Conservation (phyloP, 2,888 invertebrate species). For the Eupithecia abbreviata region DNA sequence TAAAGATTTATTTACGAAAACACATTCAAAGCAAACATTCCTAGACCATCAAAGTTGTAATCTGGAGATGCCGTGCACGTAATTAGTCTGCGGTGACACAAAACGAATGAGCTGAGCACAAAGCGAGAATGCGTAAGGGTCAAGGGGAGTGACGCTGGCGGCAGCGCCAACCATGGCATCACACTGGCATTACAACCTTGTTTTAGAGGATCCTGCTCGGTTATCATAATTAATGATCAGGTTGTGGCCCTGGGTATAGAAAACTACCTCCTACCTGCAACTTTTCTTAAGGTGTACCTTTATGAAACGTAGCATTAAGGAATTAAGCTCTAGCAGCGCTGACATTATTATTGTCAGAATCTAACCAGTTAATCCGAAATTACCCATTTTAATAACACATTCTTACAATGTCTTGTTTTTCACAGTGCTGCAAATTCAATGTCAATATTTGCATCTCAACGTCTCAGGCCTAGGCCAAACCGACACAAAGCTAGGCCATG, state of each 20-base stretch:
- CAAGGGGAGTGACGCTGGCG: conserved; percentile 64
- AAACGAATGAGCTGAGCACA: conserved; percentile 30
- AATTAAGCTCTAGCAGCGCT: neutral
- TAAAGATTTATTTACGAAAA: neutral
- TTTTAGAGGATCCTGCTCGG: conserved; percentile 14
- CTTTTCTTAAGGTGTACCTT: too few species aligned
- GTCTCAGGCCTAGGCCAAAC: neutral
- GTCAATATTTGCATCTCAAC: neutral
- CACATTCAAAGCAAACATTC: conserved; percentile 9
- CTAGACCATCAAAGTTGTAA: conserved; percentile 34
- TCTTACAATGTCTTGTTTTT: neutral
- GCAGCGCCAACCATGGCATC: conserved; percentile 16
- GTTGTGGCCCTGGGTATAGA: neutral
- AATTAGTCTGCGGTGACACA: conserved; percentile 31
- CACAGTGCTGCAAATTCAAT: neutral
- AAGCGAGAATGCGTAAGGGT: conserved; percentile 52
- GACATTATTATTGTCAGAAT: neutral
- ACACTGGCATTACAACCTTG: conserved; percentile 7
- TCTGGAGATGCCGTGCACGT: conserved; percentile 35
- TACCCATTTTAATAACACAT: neutral
- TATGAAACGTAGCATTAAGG: too few species aligned
- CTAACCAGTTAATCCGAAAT: neutral
- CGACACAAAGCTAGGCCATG: conserved; percentile 6
- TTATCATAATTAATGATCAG: neutral
- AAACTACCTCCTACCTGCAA: neutral